phyloP scores from a whole-genome alignment of 2,888 invertebrate species.

The Cordilura impudica region DNA sequence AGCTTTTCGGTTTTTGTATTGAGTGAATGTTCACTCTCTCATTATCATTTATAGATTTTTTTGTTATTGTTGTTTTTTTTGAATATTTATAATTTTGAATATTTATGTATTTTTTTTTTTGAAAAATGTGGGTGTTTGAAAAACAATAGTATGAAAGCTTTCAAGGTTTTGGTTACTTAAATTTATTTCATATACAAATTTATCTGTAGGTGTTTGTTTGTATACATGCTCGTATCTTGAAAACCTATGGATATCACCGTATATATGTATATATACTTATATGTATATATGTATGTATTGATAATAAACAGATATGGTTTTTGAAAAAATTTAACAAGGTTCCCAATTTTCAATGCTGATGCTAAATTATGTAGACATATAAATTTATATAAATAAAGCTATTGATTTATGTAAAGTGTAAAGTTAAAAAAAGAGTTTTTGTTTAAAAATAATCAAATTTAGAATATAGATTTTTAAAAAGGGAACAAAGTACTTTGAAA shows the following conservation, averaged over 20 bases:
- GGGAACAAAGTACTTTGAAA: no score
- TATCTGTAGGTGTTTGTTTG: background rate
- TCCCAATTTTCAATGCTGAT: constrained; percentile 5
- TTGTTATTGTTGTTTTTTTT: background rate
- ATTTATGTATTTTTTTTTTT: background rate
- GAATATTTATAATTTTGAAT: background rate
- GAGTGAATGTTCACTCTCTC: background rate
- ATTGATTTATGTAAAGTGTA: no score
- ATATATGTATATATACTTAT: background rate
- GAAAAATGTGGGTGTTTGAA: constrained; percentile 28
- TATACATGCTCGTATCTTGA: no score
- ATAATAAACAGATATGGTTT: constrained; percentile 3
- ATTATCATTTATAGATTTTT: background rate
- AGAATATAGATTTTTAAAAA: no score
- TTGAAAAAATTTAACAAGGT: constrained; percentile 3
- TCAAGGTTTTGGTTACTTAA: constrained; percentile 53
- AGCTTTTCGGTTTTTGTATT: background rate
- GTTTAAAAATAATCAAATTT: no score
- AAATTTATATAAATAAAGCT: no score
- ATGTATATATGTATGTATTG: background rate
- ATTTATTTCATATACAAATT: background rate
- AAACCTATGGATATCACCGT: background rate
- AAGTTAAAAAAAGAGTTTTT: no score
- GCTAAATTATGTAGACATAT: background rate
- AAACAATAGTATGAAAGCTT: constrained; percentile 25